Evolutionary conservation across 1,140 invertebrate species (phyloP).

Genomic region (Agraylea sexmaculata): DNA sequence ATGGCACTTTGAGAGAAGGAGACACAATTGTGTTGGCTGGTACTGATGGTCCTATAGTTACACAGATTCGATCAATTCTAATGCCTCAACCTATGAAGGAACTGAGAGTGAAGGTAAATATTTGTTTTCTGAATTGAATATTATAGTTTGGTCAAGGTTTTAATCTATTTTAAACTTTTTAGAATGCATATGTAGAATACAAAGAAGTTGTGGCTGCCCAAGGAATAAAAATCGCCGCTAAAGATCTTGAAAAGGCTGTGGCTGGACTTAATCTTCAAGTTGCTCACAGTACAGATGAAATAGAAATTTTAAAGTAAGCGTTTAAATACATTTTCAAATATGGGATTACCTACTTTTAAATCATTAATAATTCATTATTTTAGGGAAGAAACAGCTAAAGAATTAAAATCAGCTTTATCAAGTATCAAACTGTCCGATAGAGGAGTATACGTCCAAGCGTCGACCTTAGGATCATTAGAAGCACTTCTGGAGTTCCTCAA

Average conservation of each 20-base stretch:
- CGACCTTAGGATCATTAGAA: conserved; percentile 95
- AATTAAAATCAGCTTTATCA: conserved; percentile 79
- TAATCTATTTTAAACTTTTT: conserved; percentile 24
- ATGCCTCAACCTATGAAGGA: conserved; percentile 98
- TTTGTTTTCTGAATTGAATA: background rate
- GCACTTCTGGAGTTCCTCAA: conserved; percentile 92
- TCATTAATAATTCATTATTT: conserved; percentile 18
- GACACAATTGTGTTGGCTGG: conserved; percentile 93
- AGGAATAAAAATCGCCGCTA: conserved; percentile 96
- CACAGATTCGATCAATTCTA: conserved; percentile 90
- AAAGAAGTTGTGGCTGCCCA: conserved; percentile 93
- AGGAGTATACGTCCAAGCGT: conserved; percentile 98
- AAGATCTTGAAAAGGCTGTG: conserved; percentile 95
- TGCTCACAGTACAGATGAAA: conserved; percentile 86
- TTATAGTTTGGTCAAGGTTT: background rate
- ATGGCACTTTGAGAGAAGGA: conserved; percentile 84
- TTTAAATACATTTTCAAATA: background rate
- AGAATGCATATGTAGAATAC: conserved; percentile 93
- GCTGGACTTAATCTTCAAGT: conserved; percentile 83
- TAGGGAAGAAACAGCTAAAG: conserved; percentile 67
- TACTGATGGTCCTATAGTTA: conserved; percentile 95
- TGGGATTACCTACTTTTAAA: too few relatives aligned
- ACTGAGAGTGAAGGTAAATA: conserved; percentile 81
- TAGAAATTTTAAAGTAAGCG: conserved; percentile 60
- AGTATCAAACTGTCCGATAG: conserved; percentile 83